Base-by-base conservation (phyloP, 2,888 invertebrate genomes). In the Phengaris alcon region DNA sequence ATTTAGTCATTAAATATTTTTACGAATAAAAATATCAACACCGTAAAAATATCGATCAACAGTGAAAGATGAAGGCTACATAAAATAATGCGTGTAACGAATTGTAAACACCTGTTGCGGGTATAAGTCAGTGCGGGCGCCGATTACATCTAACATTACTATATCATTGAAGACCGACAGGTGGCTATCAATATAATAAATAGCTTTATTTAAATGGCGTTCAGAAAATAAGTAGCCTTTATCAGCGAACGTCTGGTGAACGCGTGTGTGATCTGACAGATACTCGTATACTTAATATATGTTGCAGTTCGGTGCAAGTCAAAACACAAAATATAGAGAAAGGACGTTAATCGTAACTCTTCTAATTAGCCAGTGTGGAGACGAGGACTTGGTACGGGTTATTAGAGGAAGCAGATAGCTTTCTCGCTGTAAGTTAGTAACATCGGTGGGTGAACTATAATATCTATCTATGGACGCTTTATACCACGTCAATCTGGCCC, bases 151-250 rank as follows among this genome's bases (percentile, higher is more conserved):
- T 70, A 74, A 52, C 15, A 48, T 46, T 55, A 55, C 57, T 75
- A 75, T 15, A 52, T 68, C 69, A 75, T 75, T 76, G 76, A 70
- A 59, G 76, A 69, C 35, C 22, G 76, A 70, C 76, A 76, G 70
- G 74, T 68, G 69, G 51, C 74, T 76, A 75, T 75, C 75, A 69
- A 75, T 69, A 57, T 75, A 75, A 75, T 75, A 75, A 75, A 75
- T 75, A 75, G 75, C 75, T 75, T 75, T 69, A 75, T 75, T 69
- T 75, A 68, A 75, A 69, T 55, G 68, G 69, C 46, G 69, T 69
- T 68, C 74, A 69, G 75, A 75, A 51, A 75, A 75, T 75, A 75
- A 75, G 75, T 69, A 69, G 75, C 55, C 46, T 46, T 70, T 70
- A 69, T 76, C 74, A 59, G 59, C 54, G 54, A 46, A 54, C 75